These are phyloP conservation scores for Sciurus vulgaris DNA, from an alignment of 2,797 vertebrate genomes.

Conservation along the genomic window DNA sequence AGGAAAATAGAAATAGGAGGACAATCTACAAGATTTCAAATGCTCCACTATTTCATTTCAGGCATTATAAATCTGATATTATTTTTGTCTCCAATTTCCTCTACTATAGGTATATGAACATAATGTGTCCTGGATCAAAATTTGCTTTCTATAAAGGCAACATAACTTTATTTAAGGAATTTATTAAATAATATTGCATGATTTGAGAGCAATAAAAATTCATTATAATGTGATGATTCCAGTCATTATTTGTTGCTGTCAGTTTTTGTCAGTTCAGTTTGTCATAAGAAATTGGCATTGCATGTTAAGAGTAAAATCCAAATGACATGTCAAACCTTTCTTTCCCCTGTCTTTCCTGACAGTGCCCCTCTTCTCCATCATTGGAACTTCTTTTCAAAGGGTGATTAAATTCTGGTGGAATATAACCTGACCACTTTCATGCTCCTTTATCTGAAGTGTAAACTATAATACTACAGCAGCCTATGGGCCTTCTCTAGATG, in stretches of 20 bases:
- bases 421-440: not conserved
- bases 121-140: not conserved
- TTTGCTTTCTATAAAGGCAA: constrained; percentile 6
- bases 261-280: constrained; percentile 52
- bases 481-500: constrained; percentile 56
- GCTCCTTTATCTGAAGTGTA: constrained; percentile 71
- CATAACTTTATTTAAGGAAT: constrained; percentile 48
- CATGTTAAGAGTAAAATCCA: constrained; percentile 36
- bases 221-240: constrained; percentile 49
- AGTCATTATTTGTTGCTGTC: constrained; percentile 42
- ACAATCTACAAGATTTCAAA: not conserved
- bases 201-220: constrained; percentile 48
- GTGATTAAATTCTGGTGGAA: not conserved
- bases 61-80: not conserved
- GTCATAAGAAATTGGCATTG: constrained; percentile 37
- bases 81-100: not conserved
- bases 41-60: constrained; percentile 30
- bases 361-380: not conserved
- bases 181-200: not conserved
- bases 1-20: not conserved
- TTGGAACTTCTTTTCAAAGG: constrained; percentile 2
- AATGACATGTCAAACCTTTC: not conserved
- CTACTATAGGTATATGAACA: not conserved
- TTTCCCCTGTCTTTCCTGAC: constrained; percentile 23
- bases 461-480: constrained; percentile 48